Base-by-base conservation (phyloP, 2,113 vertebrate genomes). In the Amphiprion percula region DNA sequence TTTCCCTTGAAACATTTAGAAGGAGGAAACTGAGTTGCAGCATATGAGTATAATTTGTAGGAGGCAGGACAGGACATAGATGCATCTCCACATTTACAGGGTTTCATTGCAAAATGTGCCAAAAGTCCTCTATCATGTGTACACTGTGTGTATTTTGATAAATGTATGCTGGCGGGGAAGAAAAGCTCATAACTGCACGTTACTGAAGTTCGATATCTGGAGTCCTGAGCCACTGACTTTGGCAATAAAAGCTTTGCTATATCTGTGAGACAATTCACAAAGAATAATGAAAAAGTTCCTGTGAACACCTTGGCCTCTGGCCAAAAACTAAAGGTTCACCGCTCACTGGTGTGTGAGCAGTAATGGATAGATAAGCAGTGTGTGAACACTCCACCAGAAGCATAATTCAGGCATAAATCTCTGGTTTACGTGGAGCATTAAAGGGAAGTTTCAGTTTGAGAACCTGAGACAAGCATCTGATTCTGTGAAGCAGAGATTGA, bases 361-460 rank as follows among this genome's bases (percentile, higher is more conserved):
- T 75, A 85, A 83, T 79, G 72, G 68, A 69, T 54, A 68, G 79
- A 88, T 82, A 87, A 90, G 83, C 11, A 1, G 19, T 63, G 74
- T 67, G 65, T 68, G 83, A 85, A 70, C 78, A 76, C 68, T 56
- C 37, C 72, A 81, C 63, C 62, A 49, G 79, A 10, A 80, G 52
- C 19, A 0, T 53, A 71, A 83, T 77, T 88, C 74, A 88, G 73
- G 79, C 85, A 61, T 91, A 86, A 90, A 76, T 76, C 50, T 85
- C 50, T 28, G 68, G 41, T 85, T 85, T 84, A 80, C 83, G 69
- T 82, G 82, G 15, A 10, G 39, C 59, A 82, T 82, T 63, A 84
- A 82, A 52, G 15, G 44, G 15, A 72, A 65, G 61, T 28, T 72
- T 53, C 65, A 23, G 39, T 74, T 69, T 37, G 79, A 78, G 44